Evolutionary conservation across 2,797 vertebrate species (phyloP).

Genomic region (Chromis chromis): DNA sequence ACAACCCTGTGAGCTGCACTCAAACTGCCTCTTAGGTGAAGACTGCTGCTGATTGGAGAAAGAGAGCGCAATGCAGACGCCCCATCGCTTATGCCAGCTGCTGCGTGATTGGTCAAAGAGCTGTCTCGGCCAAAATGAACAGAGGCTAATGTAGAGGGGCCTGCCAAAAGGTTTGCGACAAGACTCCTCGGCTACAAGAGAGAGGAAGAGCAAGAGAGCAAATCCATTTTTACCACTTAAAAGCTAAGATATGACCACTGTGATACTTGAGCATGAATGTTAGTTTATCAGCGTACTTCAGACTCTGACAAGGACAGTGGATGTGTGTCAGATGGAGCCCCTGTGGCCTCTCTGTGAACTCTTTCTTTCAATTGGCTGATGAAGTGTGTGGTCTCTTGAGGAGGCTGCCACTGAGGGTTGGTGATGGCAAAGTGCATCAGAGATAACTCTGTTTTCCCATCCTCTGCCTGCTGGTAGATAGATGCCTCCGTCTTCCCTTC

Average conservation of each 20-base stretch:
- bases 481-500: slow-evolving; percentile 96
- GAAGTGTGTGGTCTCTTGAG: slow-evolving; percentile 95
- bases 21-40: slow-evolving; percentile 84
- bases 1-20: slow-evolving; percentile 71
- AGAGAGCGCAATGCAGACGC: slow-evolving; percentile 93
- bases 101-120: slow-evolving; percentile 87
- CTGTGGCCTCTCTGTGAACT: slow-evolving; percentile 91
- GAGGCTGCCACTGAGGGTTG: slow-evolving; percentile 97
- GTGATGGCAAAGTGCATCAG: slow-evolving; percentile 99
- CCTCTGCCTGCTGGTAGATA: slow-evolving; percentile 97
- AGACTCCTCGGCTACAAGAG: slow-evolving; percentile 92
- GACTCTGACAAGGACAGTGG: slow-evolving; percentile 92
- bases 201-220: slow-evolving; percentile 4
- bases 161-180: slow-evolving; percentile 91
- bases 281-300: slow-evolving; percentile 83
- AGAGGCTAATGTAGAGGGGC: slow-evolving; percentile 88
- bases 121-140: slow-evolving; percentile 88
- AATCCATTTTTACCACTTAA: not conserved
- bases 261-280: not conserved
- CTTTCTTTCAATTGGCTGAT: slow-evolving; percentile 96
- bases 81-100: slow-evolving; percentile 82
- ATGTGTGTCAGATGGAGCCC: slow-evolving; percentile 85
- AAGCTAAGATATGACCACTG: not conserved
- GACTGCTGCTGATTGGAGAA: slow-evolving; percentile 90
- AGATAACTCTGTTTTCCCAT: slow-evolving; percentile 96